Evolutionary conservation across 1,140 invertebrate genomes (phyloP), one percentile per base, ranked within the genome.

Genomic region (Chironomus tepperi): DNA sequence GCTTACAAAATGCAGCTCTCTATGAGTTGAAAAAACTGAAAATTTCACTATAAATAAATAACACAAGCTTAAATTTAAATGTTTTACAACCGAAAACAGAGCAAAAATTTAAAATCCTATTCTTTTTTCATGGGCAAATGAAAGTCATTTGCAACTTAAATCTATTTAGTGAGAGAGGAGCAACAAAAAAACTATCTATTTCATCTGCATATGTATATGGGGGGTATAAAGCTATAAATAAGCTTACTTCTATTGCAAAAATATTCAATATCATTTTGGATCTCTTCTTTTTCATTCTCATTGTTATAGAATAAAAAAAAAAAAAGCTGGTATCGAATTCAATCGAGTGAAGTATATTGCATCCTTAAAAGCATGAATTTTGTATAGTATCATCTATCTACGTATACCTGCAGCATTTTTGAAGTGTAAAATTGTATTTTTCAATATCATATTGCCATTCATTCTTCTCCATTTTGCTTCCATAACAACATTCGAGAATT

Each of bases 401-500:
- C 24, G 24, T 34, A 57, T 57, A 57, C 47, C 47, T 57, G 47
- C 24, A 34, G 24, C 5, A 34, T 34, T 34, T 34, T 34, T 34
- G 24, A 34, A 12, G 47, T 57, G 47, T 57, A 57, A n/a, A 57
- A n/a, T 57, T 57, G 47, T 57, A 57, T 57, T n/a, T 57, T 57
- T 57, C 10, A 15, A 15, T 57, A 57, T 57, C 12, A 57, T 15
- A 12, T 57, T 57, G 47, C 47, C 24, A 5, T 34, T 34, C 24
- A 34, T 5, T 34, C 24, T 34, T 34, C 24, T 57, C 12, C 43
- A 5, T 12, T 57, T 57, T 57, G n/a, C 15, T n/a, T 5, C 47
- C 12, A 57, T 57, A n/a, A 57, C 47, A 57, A 9, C 15, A 15
- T 9, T n/a, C 8, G 43, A 47, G 43, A 47, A n/a, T 15, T n/a